Conservation (phyloP, 2,888 invertebrate genomes). For the Limnephilus rhombicus region DNA sequence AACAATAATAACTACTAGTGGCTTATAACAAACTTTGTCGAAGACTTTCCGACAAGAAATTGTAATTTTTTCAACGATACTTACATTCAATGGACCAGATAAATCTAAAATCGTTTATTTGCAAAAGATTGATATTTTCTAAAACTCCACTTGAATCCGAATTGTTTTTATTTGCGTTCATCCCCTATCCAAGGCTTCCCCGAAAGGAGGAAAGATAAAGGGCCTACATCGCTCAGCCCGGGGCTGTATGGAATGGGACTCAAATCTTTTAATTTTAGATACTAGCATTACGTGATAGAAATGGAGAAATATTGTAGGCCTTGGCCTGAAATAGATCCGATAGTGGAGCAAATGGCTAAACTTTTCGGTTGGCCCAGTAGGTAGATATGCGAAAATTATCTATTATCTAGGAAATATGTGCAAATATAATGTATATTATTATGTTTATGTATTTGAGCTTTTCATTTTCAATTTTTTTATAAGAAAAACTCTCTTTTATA, state of each 20-base stretch:
- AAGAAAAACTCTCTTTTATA: no score
- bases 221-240: neutral
- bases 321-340: slow-evolving; percentile 1
- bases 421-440: neutral
- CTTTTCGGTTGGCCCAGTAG: neutral
- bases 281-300: slow-evolving; percentile 14
- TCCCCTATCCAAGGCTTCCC: neutral
- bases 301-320: neutral
- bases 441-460: neutral
- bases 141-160: neutral
- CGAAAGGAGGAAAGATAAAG: neutral
- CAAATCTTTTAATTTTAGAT: slow-evolving; percentile 29
- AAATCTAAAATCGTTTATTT: neutral
- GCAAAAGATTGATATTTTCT: neutral
- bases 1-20: no score
- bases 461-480: neutral
- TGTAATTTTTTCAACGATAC: neutral
- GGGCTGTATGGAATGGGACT: slow-evolving; percentile 3
- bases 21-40: no score
- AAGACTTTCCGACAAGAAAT: neutral
- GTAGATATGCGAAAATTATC: no score
- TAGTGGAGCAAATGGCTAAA: neutral
- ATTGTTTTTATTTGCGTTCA: neutral
- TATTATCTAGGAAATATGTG: neutral
- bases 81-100: neutral